Evolutionary conservation across 2,797 vertebrate species (phyloP).

Genomic region (Pogoniulus pusillus): DNA sequence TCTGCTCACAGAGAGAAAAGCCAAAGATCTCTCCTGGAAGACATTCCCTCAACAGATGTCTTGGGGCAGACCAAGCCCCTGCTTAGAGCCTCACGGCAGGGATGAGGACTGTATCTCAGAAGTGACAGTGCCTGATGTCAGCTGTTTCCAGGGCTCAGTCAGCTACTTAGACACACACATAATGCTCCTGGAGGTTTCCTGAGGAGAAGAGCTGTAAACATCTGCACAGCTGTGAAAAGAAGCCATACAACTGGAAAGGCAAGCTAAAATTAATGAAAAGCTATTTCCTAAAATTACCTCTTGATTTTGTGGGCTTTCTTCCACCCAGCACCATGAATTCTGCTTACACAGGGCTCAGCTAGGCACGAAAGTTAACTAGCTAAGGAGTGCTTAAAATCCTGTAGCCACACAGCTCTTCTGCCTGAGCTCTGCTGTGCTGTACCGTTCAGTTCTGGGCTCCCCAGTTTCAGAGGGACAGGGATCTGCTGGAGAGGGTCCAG

Average conservation of each 20-base stretch:
- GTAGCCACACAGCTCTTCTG: neutral
- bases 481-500: too few relatives aligned
- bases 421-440: conserved; percentile 5
- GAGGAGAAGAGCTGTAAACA: conserved; percentile 21
- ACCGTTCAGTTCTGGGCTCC: too few relatives aligned
- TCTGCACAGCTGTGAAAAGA: conserved; percentile 49
- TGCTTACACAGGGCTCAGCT: conserved; percentile 33
- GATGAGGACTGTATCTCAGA: neutral
- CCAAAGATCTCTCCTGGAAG: neutral
- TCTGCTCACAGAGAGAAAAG: neutral
- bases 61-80: neutral
- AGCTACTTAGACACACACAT: neutral
- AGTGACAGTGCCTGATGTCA: neutral
- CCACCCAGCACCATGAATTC: conserved; percentile 55
- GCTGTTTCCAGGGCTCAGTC: neutral
- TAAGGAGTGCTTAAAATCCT: conserved; percentile 48
- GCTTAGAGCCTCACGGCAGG: neutral
- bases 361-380: conserved; percentile 51
- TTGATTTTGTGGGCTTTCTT: neutral
- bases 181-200: neutral
- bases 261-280: conserved; percentile 27
- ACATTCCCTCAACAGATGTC: neutral
- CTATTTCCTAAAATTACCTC: conserved; percentile 63
- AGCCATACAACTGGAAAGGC: conserved; percentile 41
- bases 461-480: too few relatives aligned